A percentile compares a stretch with the other conserved stretches of the same genome.
Conservation (phyloP, 2,797 vertebrate species). For the Oceanodroma leucorhoa region DNA sequence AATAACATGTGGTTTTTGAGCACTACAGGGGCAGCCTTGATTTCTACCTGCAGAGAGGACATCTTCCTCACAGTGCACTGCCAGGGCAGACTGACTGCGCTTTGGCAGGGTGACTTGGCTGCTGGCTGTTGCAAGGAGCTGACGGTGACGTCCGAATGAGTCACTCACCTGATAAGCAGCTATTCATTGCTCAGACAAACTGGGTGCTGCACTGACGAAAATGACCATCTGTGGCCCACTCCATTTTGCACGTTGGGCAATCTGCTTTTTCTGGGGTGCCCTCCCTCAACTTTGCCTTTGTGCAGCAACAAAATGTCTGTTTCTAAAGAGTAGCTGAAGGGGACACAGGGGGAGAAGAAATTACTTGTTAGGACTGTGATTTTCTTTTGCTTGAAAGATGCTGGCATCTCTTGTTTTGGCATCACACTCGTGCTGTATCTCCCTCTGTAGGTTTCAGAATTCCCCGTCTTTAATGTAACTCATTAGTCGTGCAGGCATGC, state of each 20-base stretch:
- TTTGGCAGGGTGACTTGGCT: background rate
- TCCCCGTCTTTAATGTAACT: constrained; percentile 40
- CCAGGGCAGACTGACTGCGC: background rate
- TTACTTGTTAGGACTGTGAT: background rate
- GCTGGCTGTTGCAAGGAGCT: background rate
- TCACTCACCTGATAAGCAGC: background rate
- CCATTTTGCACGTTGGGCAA: background rate
- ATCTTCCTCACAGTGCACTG: background rate
- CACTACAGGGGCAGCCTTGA: background rate
- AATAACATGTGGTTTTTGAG: background rate
- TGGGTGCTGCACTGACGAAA: background rate
- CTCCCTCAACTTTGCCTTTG: background rate
- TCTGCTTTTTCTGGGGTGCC: background rate
- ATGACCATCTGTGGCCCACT: background rate
- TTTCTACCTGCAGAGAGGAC: background rate
- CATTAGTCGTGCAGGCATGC: constrained; percentile 54
- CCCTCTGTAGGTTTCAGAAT: constrained; percentile 44
- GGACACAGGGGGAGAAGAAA: background rate
- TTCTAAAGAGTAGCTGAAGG: background rate
- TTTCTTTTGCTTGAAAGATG: background rate
- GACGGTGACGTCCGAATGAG: background rate
- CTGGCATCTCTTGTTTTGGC: background rate
- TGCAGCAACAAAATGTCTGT: background rate
- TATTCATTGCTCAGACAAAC: background rate
- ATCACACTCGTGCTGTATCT: background rate